Conservation (phyloP, 2,797 vertebrate genomes). For the Sebastes elongatus region DNA sequence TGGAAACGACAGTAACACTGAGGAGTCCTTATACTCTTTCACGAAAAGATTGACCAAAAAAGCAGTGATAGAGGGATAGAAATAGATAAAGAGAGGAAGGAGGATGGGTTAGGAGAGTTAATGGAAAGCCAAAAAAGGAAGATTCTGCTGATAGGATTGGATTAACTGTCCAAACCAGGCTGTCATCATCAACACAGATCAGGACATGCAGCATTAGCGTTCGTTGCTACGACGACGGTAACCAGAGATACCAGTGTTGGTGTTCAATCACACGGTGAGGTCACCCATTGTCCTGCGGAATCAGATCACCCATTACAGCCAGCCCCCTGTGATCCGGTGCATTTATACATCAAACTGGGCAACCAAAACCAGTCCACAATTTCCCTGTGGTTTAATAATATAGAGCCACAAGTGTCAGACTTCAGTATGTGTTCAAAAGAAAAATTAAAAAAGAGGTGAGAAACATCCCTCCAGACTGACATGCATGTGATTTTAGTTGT, state of each 20-base stretch:
- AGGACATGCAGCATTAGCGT: conserved; percentile 61
- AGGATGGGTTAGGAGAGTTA: not conserved
- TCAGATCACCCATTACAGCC: conserved; percentile 59
- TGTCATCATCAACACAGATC: conserved; percentile 54
- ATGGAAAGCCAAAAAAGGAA: conserved; percentile 15
- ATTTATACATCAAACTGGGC: conserved; percentile 11
- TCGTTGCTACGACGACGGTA: conserved; percentile 69
- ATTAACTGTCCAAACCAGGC: conserved; percentile 64
- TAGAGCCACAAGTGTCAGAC: not conserved
- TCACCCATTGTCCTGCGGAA: conserved; percentile 61
- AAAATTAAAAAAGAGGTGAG: not conserved
- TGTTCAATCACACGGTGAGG: conserved; percentile 67
- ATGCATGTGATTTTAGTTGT: not conserved
- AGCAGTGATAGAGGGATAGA: not conserved
- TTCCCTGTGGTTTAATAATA: not conserved
- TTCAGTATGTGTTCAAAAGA: not conserved
- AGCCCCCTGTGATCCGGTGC: conserved; percentile 9
- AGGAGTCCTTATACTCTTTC: not conserved
- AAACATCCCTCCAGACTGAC: not conserved
- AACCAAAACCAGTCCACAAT: not conserved
- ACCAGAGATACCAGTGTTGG: conserved; percentile 66
- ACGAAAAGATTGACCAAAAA: not conserved
- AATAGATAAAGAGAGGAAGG: not conserved
- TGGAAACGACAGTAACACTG: conserved; percentile 1
- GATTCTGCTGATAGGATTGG: conserved; percentile 40